Conservation (phyloP, 2,797 vertebrate species). For the Amazonetta brasiliensis region DNA sequence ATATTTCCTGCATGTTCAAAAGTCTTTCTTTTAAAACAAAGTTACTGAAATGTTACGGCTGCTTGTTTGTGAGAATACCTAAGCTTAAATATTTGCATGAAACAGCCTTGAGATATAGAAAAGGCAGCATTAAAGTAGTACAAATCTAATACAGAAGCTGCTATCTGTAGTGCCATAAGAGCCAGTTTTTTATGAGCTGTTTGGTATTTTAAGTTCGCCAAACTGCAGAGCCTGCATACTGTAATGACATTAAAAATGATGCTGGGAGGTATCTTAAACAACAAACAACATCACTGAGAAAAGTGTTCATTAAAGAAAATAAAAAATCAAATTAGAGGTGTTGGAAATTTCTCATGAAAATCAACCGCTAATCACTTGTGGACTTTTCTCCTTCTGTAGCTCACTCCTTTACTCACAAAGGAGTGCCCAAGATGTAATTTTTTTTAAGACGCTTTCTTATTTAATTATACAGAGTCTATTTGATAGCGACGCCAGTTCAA, state of each 20-base stretch:
- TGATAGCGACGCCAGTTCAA: constrained; percentile 74
- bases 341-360: constrained; percentile 76
- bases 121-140: constrained; percentile 59
- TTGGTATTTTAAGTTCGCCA: constrained; percentile 72
- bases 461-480: constrained; percentile 80
- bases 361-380: constrained; percentile 76
- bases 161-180: constrained; percentile 73
- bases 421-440: constrained; percentile 74
- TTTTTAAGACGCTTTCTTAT: constrained; percentile 75
- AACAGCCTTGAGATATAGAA: constrained; percentile 67
- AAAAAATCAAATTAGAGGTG: constrained; percentile 78
- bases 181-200: constrained; percentile 57
- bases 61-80: constrained; percentile 69
- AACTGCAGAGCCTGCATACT: constrained; percentile 69
- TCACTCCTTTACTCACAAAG: constrained; percentile 73
- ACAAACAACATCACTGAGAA: constrained; percentile 69
- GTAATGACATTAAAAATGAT: constrained; percentile 74
- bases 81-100: constrained; percentile 68
- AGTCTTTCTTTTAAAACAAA: constrained; percentile 70
- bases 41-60: constrained; percentile 44
- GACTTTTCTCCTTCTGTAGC: constrained; percentile 68
- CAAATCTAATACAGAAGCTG: constrained; percentile 74
- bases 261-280: constrained; percentile 77
- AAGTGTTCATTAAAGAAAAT: constrained; percentile 78
- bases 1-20: constrained; percentile 75